Evolutionary conservation across 2,888 invertebrate species (phyloP).

Genomic region (Quadroppia sp.): DNA sequence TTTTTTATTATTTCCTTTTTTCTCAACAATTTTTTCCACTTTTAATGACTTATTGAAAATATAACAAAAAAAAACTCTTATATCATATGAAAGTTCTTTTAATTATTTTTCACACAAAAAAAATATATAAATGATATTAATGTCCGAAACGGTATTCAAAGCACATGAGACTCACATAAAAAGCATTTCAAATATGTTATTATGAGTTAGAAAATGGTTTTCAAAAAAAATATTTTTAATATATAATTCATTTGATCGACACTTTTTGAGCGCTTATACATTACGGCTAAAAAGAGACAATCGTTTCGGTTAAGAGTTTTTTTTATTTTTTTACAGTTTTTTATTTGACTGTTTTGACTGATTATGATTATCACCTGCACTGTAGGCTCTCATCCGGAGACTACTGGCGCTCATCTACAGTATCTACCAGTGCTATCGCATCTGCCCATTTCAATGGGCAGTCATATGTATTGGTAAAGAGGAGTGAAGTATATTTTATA

Average conservation of each 20-base stretch:
- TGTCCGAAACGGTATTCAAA: not conserved
- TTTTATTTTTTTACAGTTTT: not conserved
- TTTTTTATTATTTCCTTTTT: too few species aligned
- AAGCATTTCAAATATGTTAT: too few species aligned
- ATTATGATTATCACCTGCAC: constrained; percentile 20
- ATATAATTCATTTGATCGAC: constrained; percentile 1
- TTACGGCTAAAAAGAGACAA: not conserved
- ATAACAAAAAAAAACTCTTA: too few species aligned
- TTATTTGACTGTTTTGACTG: not conserved
- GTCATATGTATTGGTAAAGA: not conserved
- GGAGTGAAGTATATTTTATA: not conserved
- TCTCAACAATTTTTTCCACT: too few species aligned
- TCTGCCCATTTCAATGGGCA: not conserved
- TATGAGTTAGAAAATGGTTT: not conserved
- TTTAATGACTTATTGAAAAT: too few species aligned
- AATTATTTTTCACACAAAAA: too few species aligned
- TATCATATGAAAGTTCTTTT: too few species aligned
- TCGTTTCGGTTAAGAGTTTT: not conserved
- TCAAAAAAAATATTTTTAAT: not conserved
- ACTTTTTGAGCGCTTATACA: not conserved
- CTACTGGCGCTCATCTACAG: not conserved
- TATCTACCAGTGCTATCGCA: not conserved
- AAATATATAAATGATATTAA: too few species aligned
- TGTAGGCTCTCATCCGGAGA: not conserved
- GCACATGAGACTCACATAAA: not conserved